These are phyloP conservation scores for Panthera leo DNA, from an alignment of 2,113 vertebrate species.

Conservation along the genomic window DNA sequence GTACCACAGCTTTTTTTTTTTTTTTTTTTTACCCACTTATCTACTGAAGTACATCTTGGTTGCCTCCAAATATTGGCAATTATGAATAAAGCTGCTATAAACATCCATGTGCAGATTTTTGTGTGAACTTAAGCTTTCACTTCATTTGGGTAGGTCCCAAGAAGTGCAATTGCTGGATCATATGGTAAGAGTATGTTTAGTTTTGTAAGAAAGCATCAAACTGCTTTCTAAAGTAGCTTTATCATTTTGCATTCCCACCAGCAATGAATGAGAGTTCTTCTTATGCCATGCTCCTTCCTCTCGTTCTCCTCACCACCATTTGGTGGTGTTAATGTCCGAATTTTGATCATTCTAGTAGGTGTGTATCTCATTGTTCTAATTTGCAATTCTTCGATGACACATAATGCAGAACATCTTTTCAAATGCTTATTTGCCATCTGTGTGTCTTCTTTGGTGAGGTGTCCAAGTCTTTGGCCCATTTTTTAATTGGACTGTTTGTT, in stretches of 20 bases:
- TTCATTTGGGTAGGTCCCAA: not conserved
- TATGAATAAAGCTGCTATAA: not conserved
- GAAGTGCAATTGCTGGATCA: not conserved
- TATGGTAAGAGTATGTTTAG: not conserved
- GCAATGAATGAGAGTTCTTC: not conserved
- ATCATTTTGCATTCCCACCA: not conserved
- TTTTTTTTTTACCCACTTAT: not conserved
- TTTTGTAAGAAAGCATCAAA: not conserved
- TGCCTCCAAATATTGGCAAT: not conserved
- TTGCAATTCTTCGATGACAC: not conserved
- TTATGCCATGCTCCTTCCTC: not conserved
- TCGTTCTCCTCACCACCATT: not conserved
- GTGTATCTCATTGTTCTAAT: not conserved
- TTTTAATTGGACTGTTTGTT: not conserved
- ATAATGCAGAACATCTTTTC: not conserved
- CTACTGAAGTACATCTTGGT: not conserved
- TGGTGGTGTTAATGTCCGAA: not conserved
- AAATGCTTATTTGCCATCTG: not conserved
- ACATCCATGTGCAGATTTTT: not conserved
- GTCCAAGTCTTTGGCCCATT: not conserved
- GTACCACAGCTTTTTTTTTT: not conserved
- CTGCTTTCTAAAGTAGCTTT: not conserved
- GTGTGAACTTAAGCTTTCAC: not conserved
- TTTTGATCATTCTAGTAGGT: not conserved
- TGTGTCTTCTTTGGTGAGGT: not conserved